Conservation (phyloP, 2,113 vertebrate species). For the Microtus richardsoni region DNA sequence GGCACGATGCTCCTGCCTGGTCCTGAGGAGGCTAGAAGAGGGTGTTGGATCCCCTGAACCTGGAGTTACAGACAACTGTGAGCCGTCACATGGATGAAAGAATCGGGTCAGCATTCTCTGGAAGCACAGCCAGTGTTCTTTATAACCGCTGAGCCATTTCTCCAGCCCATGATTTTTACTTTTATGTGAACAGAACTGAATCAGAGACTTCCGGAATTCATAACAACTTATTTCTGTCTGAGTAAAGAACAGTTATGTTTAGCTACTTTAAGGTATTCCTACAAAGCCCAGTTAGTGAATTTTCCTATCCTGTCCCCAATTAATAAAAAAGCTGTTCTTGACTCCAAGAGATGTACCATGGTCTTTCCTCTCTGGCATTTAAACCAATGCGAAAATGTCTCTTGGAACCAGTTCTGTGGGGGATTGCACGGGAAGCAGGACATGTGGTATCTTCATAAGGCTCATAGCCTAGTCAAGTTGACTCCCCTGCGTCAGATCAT, state of each 20-base stretch:
- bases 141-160: neutral
- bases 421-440: conserved; percentile 31
- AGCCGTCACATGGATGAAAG: neutral
- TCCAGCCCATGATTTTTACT: conserved; percentile 23
- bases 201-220: conserved; percentile 14
- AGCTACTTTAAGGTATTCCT: conserved; percentile 46
- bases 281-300: conserved; percentile 30
- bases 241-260: conserved; percentile 52
- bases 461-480: neutral
- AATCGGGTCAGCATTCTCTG: neutral
- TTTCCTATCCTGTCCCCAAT: conserved; percentile 32
- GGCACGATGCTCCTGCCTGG: neutral
- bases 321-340: conserved; percentile 43
- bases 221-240: conserved; percentile 38
- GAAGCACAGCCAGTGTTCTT: neutral
- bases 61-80: neutral
- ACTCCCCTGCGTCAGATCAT: neutral
- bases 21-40: neutral
- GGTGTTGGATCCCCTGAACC: too few species aligned
- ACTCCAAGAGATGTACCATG: conserved; percentile 1
- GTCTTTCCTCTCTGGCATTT: conserved; percentile 60
- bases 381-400: conserved; percentile 66
- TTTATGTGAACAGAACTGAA: conserved; percentile 28
- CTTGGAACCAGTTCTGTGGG: conserved; percentile 49
- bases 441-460: conserved; percentile 25